These are phyloP conservation scores for Phenganax stokvisi DNA, from an alignment of 92 coral and sea anemone species.

Conservation along the genomic window DNA sequence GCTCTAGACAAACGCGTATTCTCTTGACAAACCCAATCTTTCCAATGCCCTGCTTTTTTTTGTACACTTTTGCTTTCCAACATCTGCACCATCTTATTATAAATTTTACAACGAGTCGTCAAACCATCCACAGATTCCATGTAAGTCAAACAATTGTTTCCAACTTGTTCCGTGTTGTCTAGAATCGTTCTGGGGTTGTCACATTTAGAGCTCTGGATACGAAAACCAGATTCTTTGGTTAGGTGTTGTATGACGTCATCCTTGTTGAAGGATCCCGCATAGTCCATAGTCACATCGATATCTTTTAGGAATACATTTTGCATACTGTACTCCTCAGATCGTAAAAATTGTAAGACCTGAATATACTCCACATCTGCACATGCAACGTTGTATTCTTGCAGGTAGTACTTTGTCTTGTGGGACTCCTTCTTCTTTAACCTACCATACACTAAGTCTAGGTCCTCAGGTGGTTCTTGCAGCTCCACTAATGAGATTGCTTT, in stretches of 20 bases:
- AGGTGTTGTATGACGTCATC: no score
- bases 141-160: no score
- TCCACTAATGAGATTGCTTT: no score
- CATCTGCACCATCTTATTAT: not conserved
- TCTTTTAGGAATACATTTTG: conserved; percentile 42
- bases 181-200: no score
- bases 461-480: conserved; percentile 11
- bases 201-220: no score
- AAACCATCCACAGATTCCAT: no score
- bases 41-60: no score
- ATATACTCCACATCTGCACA: conserved; percentile 45
- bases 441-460: conserved; percentile 34
- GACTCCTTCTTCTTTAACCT: no score
- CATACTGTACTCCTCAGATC: conserved; percentile 41
- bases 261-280: conserved; percentile 41
- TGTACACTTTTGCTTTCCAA: not conserved
- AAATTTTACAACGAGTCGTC: not conserved
- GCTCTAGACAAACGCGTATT: conserved; percentile 42
- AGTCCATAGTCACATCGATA: conserved; percentile 44
- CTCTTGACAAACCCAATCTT: no score
- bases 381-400: conserved; percentile 36
- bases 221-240: no score
- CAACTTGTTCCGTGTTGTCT: no score
- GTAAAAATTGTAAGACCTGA: conserved; percentile 36
- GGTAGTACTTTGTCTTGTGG: no score